Base-by-base conservation (phyloP, 2,888 invertebrate genomes). In the Mimas tiliae region DNA sequence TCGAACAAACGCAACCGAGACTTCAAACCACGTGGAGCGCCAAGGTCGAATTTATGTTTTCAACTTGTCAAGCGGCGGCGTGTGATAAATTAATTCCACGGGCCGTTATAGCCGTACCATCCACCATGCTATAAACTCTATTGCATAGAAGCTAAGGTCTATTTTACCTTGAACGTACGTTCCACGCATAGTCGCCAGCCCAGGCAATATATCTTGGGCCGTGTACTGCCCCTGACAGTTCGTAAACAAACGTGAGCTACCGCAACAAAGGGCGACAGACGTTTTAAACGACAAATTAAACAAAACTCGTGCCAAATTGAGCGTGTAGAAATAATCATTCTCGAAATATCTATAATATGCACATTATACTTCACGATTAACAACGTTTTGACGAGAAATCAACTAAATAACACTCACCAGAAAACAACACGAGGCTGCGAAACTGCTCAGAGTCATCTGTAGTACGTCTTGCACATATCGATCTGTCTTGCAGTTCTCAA, bases 21-120 rank as follows among this genome's bases (percentile, higher is more conserved):
- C 85, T 86, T 81, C 82, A 83, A 89, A 91, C 92, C 93, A 94
- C 93, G 93, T 94, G 93, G 92, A 88, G 89, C 87, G 86, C 86
- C 93, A 93, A 93, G 93, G 93, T 93, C 93, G 92, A 94, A 93
- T 93, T 93, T 93, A 93, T 94, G 93, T 94, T 94, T 94, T 94
- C 93, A 93, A 93, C 93, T 94, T 94, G 93, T 94, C 93, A 94
- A 94, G 93, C 91, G 75, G 74, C 91, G 93, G 90, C 93, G 92
- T 91, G 93, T 93, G 92, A 94, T 94, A 94, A 94, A 94, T 94
- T 94, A 94, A 93, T 93, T 92, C 93, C 91, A 92, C 91, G 90
- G 87, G 90, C 90, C 91, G 92, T 93, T 93, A 93, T 90, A 87
- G 88, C 81, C 69, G 48, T 48, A 19, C 9, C 6, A 1, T 58